These are phyloP conservation scores for Catalaphyllia jardinei DNA, from an alignment of 64 coral and sea anemone species.

Conservation along the genomic window DNA sequence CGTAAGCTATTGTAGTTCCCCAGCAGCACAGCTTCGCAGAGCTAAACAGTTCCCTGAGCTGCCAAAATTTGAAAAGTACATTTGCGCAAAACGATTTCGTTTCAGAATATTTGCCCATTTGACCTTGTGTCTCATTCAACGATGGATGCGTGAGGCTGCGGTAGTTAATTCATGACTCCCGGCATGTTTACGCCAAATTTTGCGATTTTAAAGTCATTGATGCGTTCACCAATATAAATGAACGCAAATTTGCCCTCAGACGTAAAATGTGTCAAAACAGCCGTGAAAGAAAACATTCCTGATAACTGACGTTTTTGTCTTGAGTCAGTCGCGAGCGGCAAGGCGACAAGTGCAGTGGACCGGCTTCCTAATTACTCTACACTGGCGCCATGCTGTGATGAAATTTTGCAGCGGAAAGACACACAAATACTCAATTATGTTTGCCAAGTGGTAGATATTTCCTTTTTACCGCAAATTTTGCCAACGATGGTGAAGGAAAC, in stretches of 20 bases:
- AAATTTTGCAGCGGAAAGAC: conserved; percentile 38
- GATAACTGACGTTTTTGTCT: neutral
- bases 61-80: no score
- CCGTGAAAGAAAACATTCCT: neutral
- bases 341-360: neutral
- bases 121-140: no score
- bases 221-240: neutral
- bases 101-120: no score
- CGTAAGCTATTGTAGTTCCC: no score
- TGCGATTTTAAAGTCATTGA: neutral
- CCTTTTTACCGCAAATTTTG: neutral
- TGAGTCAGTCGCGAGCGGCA: neutral
- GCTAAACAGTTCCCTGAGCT: no score
- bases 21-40: no score
- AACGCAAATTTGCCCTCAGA: neutral
- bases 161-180: neutral
- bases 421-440: conserved; percentile 20
- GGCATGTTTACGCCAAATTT: neutral
- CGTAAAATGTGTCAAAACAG: neutral
- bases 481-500: neutral
- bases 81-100: no score
- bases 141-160: neutral
- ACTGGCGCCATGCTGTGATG: conserved; percentile 4
- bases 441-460: conserved; percentile 1
- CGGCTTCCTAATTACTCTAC: conserved; percentile 4